A percentile compares a stretch with the other conserved stretches of the same genome.
Evolutionary conservation across 2,888 invertebrate species (phyloP).

Genomic region (Stratiomys singularior): DNA sequence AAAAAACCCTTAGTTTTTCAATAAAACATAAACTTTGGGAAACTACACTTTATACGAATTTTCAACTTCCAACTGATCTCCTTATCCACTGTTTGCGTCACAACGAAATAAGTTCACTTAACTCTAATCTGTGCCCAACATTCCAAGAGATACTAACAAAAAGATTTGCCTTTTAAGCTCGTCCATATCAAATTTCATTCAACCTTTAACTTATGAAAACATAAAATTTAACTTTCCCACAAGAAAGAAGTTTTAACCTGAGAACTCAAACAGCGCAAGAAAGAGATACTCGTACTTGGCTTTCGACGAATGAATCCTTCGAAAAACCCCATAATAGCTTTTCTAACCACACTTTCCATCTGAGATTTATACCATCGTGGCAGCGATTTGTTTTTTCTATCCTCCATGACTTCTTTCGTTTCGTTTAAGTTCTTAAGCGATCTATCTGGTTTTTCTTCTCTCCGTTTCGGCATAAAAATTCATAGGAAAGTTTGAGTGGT

Average conservation of each 20-base stretch:
- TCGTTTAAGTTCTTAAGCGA: background rate
- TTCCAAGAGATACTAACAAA: background rate
- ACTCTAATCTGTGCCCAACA: background rate
- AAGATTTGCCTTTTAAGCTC: background rate
- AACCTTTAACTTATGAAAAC: constrained; percentile 42
- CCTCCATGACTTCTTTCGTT: background rate
- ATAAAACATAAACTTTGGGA: too few relatives aligned
- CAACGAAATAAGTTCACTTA: too few relatives aligned
- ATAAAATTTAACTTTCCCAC: constrained; percentile 37
- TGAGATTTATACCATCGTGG: constrained; percentile 22
- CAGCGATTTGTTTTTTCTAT: background rate
- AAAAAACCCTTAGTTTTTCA: too few relatives aligned
- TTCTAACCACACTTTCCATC: constrained; percentile 33
- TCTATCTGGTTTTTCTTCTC: background rate
- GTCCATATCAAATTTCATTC: constrained; percentile 7
- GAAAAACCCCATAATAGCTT: constrained; percentile 33
- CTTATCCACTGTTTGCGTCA: too few relatives aligned
- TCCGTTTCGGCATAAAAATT: background rate
- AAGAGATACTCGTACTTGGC: constrained; percentile 6
- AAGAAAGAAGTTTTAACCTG: constrained; percentile 28
- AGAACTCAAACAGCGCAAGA: background rate
- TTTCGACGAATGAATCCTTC: constrained; percentile 11
- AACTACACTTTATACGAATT: too few relatives aligned
- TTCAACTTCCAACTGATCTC: too few relatives aligned
- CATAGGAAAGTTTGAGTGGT: background rate